These are phyloP conservation scores for Plebejus argus DNA, from an alignment of 2,888 invertebrate genomes.

Conservation along the genomic window DNA sequence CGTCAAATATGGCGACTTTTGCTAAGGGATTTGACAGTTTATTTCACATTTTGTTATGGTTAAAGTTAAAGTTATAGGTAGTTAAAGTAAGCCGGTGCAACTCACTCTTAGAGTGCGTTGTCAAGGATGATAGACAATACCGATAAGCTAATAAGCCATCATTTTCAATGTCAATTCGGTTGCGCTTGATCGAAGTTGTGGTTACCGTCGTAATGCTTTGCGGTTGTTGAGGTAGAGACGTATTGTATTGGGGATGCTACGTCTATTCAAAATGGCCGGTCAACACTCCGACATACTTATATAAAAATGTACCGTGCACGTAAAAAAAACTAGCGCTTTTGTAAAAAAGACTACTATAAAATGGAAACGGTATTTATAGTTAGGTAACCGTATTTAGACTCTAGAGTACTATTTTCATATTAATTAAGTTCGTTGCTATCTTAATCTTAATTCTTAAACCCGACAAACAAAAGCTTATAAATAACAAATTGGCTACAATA, in stretches of 20 bases:
- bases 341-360: background rate
- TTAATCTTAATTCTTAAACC: background rate
- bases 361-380: background rate
- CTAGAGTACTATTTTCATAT: background rate
- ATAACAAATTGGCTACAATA: background rate
- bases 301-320: too few relatives aligned
- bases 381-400: too few relatives aligned
- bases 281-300: too few relatives aligned
- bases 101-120: too few relatives aligned
- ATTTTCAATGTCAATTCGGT: background rate
- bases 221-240: background rate
- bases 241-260: background rate
- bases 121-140: too few relatives aligned
- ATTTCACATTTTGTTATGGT: too few relatives aligned
- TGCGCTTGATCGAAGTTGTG: constrained; percentile 1
- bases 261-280: background rate
- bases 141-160: background rate
- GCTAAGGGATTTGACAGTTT: too few relatives aligned
- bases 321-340: too few relatives aligned
- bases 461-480: background rate
- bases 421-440: background rate
- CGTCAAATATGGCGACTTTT: too few relatives aligned
- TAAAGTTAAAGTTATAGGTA: too few relatives aligned
- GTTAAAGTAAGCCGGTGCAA: too few relatives aligned
- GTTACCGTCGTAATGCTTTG: background rate